A percentile compares a stretch with the other conserved stretches of the same genome.
Conservation (phyloP, 2,888 invertebrate species). For the Tetragnatha montana region DNA sequence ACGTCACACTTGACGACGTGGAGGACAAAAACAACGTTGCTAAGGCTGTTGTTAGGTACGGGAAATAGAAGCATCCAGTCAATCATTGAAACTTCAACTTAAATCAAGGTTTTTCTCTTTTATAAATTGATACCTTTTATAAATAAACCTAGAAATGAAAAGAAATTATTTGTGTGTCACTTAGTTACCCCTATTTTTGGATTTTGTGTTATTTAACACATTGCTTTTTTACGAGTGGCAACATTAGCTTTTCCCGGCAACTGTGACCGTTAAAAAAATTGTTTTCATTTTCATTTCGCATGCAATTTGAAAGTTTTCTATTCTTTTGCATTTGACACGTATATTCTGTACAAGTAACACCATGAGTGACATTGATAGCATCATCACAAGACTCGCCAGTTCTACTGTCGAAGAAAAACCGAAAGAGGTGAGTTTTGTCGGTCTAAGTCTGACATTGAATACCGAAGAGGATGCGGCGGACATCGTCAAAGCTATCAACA, state of each 20-base stretch:
- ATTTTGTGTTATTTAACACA: too few relatives aligned
- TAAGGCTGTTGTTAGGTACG: too few relatives aligned
- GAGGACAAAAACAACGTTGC: too few relatives aligned
- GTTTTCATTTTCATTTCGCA: neutral
- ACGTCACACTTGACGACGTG: too few relatives aligned
- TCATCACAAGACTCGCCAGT: slow-evolving; percentile 74
- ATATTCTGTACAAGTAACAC: neutral
- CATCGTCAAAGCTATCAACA: slow-evolving; percentile 85
- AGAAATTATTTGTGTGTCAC: too few relatives aligned
- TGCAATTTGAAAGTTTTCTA: neutral
- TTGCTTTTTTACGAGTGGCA: neutral
- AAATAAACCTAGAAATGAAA: too few relatives aligned
- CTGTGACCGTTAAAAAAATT: slow-evolving; percentile 19
- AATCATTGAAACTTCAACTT: too few relatives aligned
- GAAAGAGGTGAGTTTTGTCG: slow-evolving; percentile 87
- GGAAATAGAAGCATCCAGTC: too few relatives aligned
- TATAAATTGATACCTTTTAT: too few relatives aligned
- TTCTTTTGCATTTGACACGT: neutral
- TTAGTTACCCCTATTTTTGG: too few relatives aligned
- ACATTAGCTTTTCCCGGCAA: slow-evolving; percentile 4
- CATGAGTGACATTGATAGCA: slow-evolving; percentile 71
- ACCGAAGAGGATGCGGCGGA: slow-evolving; percentile 85
- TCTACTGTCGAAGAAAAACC: slow-evolving; percentile 73
- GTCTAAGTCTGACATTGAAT: slow-evolving; percentile 86
- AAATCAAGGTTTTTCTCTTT: too few relatives aligned